Base-by-base conservation (phyloP, 2,113 vertebrate genomes). In the Xiphorhynchus elegans region DNA sequence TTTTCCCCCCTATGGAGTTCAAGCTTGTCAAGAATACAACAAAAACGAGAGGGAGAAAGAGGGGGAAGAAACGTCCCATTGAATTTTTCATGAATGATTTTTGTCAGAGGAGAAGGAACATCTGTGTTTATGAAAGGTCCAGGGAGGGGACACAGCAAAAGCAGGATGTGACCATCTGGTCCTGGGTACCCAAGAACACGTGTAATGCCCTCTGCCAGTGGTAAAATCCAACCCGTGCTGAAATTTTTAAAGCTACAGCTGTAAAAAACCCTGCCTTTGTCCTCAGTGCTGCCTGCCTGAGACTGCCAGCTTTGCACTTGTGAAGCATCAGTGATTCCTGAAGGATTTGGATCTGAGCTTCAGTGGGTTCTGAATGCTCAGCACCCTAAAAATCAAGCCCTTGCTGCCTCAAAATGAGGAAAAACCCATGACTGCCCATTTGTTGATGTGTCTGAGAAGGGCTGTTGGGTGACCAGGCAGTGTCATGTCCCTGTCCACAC, bases 11-110 rank as follows among this genome's bases (percentile, higher is more conserved):
- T 47, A 64, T 64, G 80, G 87, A 94, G 92, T 89, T 91, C 94
- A 96, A 95, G 80, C 91, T 96, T 95, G 94, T 95, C 82, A 95
- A 90, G 82, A 94, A 79, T 50, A 94, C 85, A 93, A 89, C 93
- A 97, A 90, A 95, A 93, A 86, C 2, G 35, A 90, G 63, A 53
- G 50, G 83, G 89, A 88, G 81, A 87, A 94, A 94, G 84, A 92
- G 56, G n/a, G 86, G 76, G 72, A 77, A 92, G 84, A 91, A 90
- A 87, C 0, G n/a, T 80, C 92, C 74, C 52, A 62, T 83, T 93
- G 95, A 96, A 89, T 86, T 95, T 88, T 95, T 95, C 82, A 69
- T 86, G 87, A 94, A 81, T 62, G 60, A 91, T 77, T 96, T 95
- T 95, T 93, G 93, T 92, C 95, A 93, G 82, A 67, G 92, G 62